These are phyloP conservation scores for Sarcophaga carnaria DNA, from an alignment of 2,888 invertebrate species.

Conservation along the genomic window DNA sequence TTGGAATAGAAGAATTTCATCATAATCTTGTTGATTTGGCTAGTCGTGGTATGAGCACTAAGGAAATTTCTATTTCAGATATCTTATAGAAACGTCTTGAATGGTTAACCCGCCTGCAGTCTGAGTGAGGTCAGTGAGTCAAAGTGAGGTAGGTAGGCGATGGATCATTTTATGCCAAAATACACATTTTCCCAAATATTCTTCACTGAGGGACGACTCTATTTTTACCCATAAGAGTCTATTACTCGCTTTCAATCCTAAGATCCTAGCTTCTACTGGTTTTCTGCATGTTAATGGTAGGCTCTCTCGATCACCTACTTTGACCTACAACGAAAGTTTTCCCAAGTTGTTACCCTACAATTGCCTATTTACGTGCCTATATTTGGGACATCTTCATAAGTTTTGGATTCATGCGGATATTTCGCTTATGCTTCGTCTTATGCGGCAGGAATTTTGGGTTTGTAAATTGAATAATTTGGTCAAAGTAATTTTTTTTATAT, in stretches of 20 bases:
- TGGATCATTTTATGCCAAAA: background rate
- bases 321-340: background rate
- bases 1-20: no score
- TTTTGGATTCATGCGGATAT: background rate
- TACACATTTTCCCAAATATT: background rate
- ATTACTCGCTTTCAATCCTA: background rate
- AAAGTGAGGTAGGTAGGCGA: no score
- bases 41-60: no score
- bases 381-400: background rate
- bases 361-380: conserved; percentile 4
- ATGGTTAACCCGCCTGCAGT: no score
- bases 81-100: no score
- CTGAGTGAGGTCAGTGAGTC: no score
- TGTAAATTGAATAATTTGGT: conserved; percentile 2
- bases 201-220: background rate
- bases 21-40: no score
- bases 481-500: no score
- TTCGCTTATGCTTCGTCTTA: background rate
- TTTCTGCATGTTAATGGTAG: background rate
- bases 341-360: conserved; percentile 1
- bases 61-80: no score
- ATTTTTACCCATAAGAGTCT: background rate
- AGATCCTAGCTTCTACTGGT: background rate
- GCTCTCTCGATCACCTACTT: background rate
- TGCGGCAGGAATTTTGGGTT: background rate